Base-by-base conservation (phyloP, 1,140 invertebrate genomes). In the Drosophila lacertosa region DNA sequence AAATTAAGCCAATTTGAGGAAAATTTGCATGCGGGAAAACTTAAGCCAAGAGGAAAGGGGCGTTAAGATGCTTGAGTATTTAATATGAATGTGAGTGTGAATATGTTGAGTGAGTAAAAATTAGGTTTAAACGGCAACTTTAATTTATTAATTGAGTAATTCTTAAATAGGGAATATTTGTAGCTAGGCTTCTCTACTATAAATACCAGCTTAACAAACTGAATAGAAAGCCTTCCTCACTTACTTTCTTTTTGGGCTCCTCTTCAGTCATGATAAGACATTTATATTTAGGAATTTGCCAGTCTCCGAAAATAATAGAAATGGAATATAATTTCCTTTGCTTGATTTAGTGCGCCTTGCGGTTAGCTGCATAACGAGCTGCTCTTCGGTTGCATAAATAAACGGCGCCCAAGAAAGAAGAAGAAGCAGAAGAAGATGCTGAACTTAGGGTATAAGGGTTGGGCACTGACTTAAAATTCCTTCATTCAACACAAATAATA, bases 1-100 rank as follows among this genome's bases (percentile, higher is more conserved):
- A 86, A 86, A 84, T 86, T 63, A 74, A 80, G 81, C 74, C 70
- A 86, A 75, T 88, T 78, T 69, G 15, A 16, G 9, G n/a, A 20
- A 24, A 70, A 65, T 57, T 70, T 51, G 66, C 59, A 69, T 55
- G 50, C 44, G 32, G 48, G 48, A 68, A 68, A 62, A 24, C 51
- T 48, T 2, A 4, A n/a, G 20, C 24, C 4, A 26, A 42, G 20
- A n/a, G 9, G 26, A 15, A 44, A 10, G 26, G 48, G 15, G 35
- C 13, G 4, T 10, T n/a, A n/a, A 16, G 50, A 15, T 53, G 48
- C 22, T 45, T 55, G 20, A 37, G 24, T 18, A 40, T 44, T 66
- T 58, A 42, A 42, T 29, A 5, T 9, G 26, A 29, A 29, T 29
- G 2, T 29, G 26, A 29, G 9, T 29, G 42, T 26, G 35, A 42